Evolutionary conservation across 2,113 vertebrate species (phyloP).

Genomic region (Lampris incognitus): DNA sequence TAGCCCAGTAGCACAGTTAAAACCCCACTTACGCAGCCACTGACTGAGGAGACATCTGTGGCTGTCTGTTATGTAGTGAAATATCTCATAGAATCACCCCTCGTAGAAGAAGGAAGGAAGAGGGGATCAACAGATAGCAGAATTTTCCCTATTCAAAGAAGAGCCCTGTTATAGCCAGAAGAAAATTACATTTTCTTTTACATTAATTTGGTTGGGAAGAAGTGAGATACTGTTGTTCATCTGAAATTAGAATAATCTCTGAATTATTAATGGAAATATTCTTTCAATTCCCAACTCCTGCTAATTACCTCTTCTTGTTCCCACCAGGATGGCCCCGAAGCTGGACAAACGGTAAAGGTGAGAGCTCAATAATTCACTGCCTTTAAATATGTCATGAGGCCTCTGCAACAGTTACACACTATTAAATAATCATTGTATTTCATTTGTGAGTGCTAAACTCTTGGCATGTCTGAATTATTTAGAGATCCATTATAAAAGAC

Average conservation of each 20-base stretch:
- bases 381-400: constrained; percentile 79
- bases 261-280: constrained; percentile 82
- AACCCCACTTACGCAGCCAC: too few species aligned
- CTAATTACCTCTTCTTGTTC: constrained; percentile 74
- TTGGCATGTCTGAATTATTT: constrained; percentile 73
- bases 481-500: constrained; percentile 57
- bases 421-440: constrained; percentile 82
- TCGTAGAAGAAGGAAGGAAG: too few species aligned
- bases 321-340: constrained; percentile 90
- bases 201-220: constrained; percentile 25
- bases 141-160: neutral
- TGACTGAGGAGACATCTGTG: too few species aligned
- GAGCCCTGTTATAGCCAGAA: neutral
- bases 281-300: constrained; percentile 73
- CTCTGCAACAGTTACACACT: constrained; percentile 74
- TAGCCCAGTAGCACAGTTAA: too few species aligned
- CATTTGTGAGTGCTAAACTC: constrained; percentile 71
- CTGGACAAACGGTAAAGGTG: constrained; percentile 96
- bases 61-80: too few species aligned
- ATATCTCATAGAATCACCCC: too few species aligned
- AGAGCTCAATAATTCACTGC: constrained; percentile 82
- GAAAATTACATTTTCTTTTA: constrained; percentile 3
- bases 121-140: too few species aligned
- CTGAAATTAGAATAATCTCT: constrained; percentile 80
- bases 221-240: constrained; percentile 54